Evolutionary conservation across 2,888 invertebrate species (phyloP).

Genomic region (Rhogogaster chlorosoma): DNA sequence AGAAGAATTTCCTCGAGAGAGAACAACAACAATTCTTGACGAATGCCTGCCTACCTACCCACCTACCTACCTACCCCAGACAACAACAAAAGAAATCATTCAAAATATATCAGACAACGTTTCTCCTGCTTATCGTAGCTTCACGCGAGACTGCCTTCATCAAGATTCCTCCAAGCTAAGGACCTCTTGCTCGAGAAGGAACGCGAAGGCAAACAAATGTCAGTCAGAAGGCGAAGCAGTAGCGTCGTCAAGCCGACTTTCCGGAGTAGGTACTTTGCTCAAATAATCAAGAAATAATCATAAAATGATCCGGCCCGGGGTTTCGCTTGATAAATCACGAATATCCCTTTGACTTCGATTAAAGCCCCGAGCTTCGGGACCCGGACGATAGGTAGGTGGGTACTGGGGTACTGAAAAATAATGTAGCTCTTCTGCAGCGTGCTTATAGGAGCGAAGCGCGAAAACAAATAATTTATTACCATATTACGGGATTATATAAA

Average conservation of each 20-base stretch:
- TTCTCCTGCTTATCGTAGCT: slow-evolving; percentile 60
- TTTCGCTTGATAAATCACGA: slow-evolving; percentile 35
- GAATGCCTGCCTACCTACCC: neutral
- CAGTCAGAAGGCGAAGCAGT: slow-evolving; percentile 11
- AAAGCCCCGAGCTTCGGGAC: neutral
- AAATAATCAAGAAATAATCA: slow-evolving; percentile 35
- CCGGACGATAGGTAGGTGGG: slow-evolving; percentile 3
- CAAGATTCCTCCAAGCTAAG: slow-evolving; percentile 50
- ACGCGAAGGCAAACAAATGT: slow-evolving; percentile 30
- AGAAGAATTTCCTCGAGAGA: neutral
- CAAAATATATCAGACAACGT: slow-evolving; percentile 47
- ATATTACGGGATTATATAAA: slow-evolving; percentile 27
- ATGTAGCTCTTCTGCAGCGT: neutral
- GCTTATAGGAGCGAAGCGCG: neutral
- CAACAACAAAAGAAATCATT: slow-evolving; percentile 49
- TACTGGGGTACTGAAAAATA: neutral
- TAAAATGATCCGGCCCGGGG: neutral
- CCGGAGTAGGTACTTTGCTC: slow-evolving; percentile 11
- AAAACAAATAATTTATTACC: slow-evolving; percentile 29
- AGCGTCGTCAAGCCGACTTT: slow-evolving; percentile 1
- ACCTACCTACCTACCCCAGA: neutral
- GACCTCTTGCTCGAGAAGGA: slow-evolving; percentile 29
- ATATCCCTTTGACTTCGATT: slow-evolving; percentile 31
- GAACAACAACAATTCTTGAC: neutral
- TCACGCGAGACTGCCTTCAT: slow-evolving; percentile 61